phyloP scores from a whole-genome alignment of 37 sponge, comb jelly and placozoan species.

The Ephydatia muelleri region DNA sequence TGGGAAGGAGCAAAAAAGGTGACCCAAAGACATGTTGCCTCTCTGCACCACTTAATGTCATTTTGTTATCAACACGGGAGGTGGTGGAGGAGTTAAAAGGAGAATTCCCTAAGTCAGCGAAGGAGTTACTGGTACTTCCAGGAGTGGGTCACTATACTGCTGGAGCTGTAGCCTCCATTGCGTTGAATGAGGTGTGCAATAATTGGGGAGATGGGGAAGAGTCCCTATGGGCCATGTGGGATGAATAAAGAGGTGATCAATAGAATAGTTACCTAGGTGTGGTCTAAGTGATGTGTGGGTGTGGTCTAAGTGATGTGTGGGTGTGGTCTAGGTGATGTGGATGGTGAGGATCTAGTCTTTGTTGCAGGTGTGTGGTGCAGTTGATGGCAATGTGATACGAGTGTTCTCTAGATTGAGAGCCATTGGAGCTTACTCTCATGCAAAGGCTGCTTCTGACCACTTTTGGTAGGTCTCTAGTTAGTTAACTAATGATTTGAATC shows the following conservation, averaged over 20 bases:
- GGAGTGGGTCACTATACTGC: conserved; percentile 88
- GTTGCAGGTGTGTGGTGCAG: conserved; percentile 43
- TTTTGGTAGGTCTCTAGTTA: conserved; percentile 30
- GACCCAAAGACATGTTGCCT: too few species aligned
- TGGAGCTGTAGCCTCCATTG: conserved; percentile 12
- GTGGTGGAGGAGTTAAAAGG: conserved; percentile 73
- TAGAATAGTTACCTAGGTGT: too few species aligned
- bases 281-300: neutral
- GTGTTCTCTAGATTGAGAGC: conserved; percentile 70
- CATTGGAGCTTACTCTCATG: conserved; percentile 46
- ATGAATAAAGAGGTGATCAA: too few species aligned
- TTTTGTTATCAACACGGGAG: conserved; percentile 6
- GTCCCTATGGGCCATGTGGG: too few species aligned
- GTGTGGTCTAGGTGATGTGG: too few species aligned
- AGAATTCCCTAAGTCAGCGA: conserved; percentile 61
- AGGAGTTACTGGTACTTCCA: conserved; percentile 55
- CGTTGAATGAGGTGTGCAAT: neutral
- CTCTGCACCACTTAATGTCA: neutral
- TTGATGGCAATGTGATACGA: conserved; percentile 86
- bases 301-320: neutral
- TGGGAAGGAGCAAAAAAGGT: conserved; percentile 74
- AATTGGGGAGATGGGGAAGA: too few species aligned
- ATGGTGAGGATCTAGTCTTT: neutral
- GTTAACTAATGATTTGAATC: neutral
- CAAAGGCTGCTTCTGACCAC: conserved; percentile 20